Evolutionary conservation across 2,888 invertebrate genomes (phyloP).

Genomic region (Drosophila pseudotalamancana): DNA sequence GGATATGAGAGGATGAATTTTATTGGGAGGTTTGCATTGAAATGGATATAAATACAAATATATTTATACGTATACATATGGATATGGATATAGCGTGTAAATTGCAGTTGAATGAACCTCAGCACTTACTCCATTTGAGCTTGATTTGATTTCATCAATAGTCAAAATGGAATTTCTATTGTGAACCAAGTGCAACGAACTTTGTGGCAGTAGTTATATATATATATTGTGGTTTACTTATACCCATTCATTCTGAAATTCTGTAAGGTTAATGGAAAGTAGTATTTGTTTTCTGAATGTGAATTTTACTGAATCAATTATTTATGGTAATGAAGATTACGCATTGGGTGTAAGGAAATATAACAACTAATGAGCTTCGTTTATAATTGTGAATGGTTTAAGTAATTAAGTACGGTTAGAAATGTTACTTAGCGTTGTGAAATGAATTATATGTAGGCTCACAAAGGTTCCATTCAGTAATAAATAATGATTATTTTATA

Average conservation of each 20-base stretch:
- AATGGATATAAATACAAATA: too few species aligned
- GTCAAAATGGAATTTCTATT: constrained; percentile 26
- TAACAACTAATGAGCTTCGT: background rate
- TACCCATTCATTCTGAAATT: background rate
- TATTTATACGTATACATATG: too few species aligned
- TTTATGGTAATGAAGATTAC: constrained; percentile 1
- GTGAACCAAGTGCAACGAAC: constrained; percentile 45
- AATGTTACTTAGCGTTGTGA: too few species aligned
- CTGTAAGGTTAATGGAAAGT: constrained; percentile 14
- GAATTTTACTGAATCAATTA: too few species aligned
- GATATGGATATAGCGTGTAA: constrained; percentile 28
- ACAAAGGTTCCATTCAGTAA: too few species aligned
- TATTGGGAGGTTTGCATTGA: constrained; percentile 23
- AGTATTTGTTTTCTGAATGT: constrained; percentile 1
- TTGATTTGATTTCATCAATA: constrained; percentile 42
- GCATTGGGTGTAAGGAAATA: constrained; percentile 1
- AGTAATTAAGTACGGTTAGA: background rate
- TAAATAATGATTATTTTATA: background rate
- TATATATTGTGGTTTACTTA: background rate
- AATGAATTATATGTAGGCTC: background rate
- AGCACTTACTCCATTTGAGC: constrained; percentile 30
- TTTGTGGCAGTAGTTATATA: constrained; percentile 9
- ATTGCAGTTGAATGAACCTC: constrained; percentile 69
- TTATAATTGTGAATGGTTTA: background rate
- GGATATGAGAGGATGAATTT: constrained; percentile 50